A percentile compares a stretch with the other conserved stretches of the same genome.
Conservation (phyloP, 2,888 invertebrate species). For the Scaptomyza caliginosa region DNA sequence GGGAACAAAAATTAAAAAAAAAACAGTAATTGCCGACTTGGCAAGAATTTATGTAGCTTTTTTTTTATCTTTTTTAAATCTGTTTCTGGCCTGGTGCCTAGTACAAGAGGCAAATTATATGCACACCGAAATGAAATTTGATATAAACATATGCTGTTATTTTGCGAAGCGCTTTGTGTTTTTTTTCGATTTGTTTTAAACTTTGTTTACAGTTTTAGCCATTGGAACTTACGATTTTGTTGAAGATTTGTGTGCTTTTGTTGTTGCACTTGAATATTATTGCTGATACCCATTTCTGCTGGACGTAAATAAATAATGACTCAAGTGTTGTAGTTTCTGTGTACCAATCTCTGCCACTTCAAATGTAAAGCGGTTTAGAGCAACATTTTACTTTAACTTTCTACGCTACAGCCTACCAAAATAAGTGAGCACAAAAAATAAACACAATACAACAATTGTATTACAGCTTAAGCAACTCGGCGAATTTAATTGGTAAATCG, state of each 20-base stretch:
- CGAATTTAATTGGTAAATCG: constrained; percentile 37
- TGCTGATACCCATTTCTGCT: constrained; percentile 52
- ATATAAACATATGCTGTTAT: constrained; percentile 8
- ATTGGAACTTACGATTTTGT: constrained; percentile 53
- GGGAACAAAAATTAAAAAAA: too few species aligned
- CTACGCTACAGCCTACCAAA: constrained; percentile 7
- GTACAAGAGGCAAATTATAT: background rate
- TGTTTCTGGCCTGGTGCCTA: background rate
- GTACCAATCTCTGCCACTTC: constrained; percentile 8
- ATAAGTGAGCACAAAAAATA: constrained; percentile 3
- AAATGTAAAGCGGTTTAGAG: constrained; percentile 4
- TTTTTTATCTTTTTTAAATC: too few species aligned
- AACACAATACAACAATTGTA: constrained; percentile 34
- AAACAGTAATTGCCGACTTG: too few species aligned
- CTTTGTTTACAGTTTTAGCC: constrained; percentile 25
- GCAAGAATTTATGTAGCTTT: too few species aligned
- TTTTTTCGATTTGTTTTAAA: constrained; percentile 26
- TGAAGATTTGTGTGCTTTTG: constrained; percentile 20
- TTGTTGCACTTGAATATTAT: constrained; percentile 31
- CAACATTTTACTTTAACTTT: constrained; percentile 21
- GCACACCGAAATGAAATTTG: background rate
- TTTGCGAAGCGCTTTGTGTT: constrained; percentile 4
- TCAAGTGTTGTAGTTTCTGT: background rate
- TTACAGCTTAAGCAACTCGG: background rate
- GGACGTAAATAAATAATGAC: background rate